Base-by-base conservation (phyloP, 1,140 invertebrate species). In the Aphelinus certus region DNA sequence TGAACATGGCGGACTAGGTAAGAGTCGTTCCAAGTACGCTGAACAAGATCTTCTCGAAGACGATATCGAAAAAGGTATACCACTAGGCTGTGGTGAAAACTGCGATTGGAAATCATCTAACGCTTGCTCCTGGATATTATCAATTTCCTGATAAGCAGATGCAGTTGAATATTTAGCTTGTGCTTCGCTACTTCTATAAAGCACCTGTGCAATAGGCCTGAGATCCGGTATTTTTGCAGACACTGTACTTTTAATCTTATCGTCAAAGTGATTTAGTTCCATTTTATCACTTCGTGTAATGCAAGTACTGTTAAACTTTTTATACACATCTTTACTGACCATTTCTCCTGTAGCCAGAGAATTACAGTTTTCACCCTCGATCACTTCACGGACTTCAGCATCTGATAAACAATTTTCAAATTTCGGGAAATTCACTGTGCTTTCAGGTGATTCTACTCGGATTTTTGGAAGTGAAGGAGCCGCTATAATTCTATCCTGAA, bases 31-130 rank as follows among this genome's bases (percentile, higher is more conserved):
- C 43, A 85, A 67, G 66, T 83, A 85, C 5, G 80, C 82, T 0
- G 84, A 79, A 2, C 82, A 81, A 1, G 82, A 79, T 47, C 82
- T 81, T 48, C 81, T 83, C n/a, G 78, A 75, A 43, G 79, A 70
- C 0, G 83, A 4, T 46, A 74, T 79, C 0, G 79, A 82, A 62
- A 75, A 84, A 10, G 92, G 91, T 55, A 92, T 90, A 2, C 91
- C 91, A 77, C 90, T 92, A 1, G 91, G 91, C 73, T 92, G 91
- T 0, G 92, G 91, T 1, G 92, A 92, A 70, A 91, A 90, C 71
- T 91, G 90, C 0, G 91, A 68, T 48, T 69, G 9, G 48, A 82
- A 77, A 48, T 85, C 84, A 10, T 83, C 81, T 9, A 81, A 64
- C 1, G 81, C 75, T 53, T 79, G 79, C 51, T 85, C 81, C 56